A percentile compares a stretch with the other conserved stretches of the same genome.
These are phyloP conservation scores for Tragelaphus buxtoni DNA, from an alignment of 2,113 vertebrate genomes.

Conservation along the genomic window DNA sequence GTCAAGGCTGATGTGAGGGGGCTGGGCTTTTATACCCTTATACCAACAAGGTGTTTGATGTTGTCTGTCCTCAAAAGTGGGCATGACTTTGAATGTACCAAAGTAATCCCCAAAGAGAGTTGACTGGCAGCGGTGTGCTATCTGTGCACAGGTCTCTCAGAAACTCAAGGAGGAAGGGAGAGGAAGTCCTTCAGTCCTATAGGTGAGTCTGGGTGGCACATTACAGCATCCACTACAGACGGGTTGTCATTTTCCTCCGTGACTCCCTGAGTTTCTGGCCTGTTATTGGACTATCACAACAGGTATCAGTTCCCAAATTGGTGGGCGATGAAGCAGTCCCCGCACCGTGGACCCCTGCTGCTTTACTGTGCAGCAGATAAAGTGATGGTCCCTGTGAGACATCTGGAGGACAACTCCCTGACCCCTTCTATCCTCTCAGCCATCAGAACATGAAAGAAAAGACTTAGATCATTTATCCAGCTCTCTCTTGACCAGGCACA, in stretches of 20 bases:
- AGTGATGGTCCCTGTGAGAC: background rate
- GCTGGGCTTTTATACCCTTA: background rate
- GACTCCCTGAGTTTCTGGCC: background rate
- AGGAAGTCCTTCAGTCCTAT: background rate
- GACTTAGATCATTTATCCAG: background rate
- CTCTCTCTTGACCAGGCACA: background rate
- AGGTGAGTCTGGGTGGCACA: background rate
- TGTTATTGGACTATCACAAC: background rate
- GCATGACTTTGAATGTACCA: background rate
- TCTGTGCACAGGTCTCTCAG: background rate
- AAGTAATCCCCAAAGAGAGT: background rate
- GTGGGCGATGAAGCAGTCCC: too few species aligned
- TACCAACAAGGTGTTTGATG: background rate
- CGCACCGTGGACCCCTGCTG: accelerated
- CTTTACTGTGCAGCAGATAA: background rate
- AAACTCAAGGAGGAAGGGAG: background rate
- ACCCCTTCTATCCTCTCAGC: background rate
- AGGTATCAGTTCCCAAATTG: background rate
- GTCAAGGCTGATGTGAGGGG: background rate
- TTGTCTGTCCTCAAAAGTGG: background rate
- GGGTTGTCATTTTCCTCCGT: background rate
- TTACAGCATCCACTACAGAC: background rate
- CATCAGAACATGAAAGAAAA: background rate
- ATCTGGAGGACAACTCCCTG: background rate
- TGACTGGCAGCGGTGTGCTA: background rate